phyloP scores from a whole-genome alignment of 2,888 invertebrate genomes.

The Pterostichus madidus region DNA sequence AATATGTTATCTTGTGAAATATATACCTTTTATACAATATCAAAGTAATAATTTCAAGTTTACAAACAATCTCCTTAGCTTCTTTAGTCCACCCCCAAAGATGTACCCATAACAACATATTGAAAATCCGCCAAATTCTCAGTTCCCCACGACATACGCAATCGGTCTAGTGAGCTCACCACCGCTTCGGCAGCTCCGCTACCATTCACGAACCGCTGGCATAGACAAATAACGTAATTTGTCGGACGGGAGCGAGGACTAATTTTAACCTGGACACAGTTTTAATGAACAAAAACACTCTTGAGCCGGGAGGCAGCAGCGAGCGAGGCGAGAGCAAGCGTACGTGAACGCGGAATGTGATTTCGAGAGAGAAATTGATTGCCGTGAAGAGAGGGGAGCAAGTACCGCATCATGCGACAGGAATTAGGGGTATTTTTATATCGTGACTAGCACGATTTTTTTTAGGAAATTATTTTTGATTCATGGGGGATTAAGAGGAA shows the following conservation, averaged over 20 bases:
- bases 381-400: not conserved
- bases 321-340: not conserved
- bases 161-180: no score
- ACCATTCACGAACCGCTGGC: conserved; percentile 71
- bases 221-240: conserved; percentile 79
- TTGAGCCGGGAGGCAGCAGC: conserved; percentile 40
- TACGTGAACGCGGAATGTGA: conserved; percentile 58
- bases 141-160: not conserved
- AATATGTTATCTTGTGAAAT: no score
- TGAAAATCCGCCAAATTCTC: not conserved
- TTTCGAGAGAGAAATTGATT: conserved; percentile 65
- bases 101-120: no score
- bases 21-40: no score
- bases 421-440: conserved; percentile 41
- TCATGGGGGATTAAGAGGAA: no score
- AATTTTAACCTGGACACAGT: conserved; percentile 78
- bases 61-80: no score
- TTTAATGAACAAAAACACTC: conserved; percentile 75
- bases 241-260: conserved; percentile 75
- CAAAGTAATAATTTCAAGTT: no score
- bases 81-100: no score
- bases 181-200: not conserved
- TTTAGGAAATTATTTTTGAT: conserved; percentile 8
- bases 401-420: not conserved
- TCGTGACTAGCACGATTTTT: not conserved